Conservation (phyloP, 2,113 vertebrate species). For the Labrus mixtus region DNA sequence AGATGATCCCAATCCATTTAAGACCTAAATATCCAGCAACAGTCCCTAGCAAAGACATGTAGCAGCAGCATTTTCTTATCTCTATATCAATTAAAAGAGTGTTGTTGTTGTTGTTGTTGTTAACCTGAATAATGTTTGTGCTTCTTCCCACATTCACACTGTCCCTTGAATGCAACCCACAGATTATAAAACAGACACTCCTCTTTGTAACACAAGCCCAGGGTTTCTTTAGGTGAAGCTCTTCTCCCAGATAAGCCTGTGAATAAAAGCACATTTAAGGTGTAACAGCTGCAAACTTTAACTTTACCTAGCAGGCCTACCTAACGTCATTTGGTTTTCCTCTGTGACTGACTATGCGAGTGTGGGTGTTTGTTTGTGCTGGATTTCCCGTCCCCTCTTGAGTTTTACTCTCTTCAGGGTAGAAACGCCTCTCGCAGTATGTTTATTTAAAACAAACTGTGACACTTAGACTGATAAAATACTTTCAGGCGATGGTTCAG, state of each 20-base stretch:
- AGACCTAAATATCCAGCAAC: no score
- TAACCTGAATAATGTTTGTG: not conserved
- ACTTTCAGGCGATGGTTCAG: slow-evolving; percentile 8
- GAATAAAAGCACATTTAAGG: not conserved
- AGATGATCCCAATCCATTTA: no score
- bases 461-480: slow-evolving; percentile 11
- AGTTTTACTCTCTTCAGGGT: not conserved
- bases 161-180: not conserved
- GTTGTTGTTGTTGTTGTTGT: no score
- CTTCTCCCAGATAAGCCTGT: no score
- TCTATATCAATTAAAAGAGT: no score
- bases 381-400: not conserved
- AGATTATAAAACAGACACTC: not conserved
- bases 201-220: not conserved
- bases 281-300: not conserved
- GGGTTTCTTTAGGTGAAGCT: not conserved
- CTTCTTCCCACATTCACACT: not conserved
- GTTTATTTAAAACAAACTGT: not conserved
- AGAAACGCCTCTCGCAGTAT: not conserved
- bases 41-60: no score
- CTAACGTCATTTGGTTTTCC: not conserved
- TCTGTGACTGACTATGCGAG: not conserved
- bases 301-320: not conserved
- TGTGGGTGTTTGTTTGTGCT: slow-evolving; percentile 4
- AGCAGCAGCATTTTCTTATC: no score